Evolutionary conservation across 2,888 invertebrate species (phyloP), one percentile per base, ranked within the genome.

Genomic region (Diaperis boleti): DNA sequence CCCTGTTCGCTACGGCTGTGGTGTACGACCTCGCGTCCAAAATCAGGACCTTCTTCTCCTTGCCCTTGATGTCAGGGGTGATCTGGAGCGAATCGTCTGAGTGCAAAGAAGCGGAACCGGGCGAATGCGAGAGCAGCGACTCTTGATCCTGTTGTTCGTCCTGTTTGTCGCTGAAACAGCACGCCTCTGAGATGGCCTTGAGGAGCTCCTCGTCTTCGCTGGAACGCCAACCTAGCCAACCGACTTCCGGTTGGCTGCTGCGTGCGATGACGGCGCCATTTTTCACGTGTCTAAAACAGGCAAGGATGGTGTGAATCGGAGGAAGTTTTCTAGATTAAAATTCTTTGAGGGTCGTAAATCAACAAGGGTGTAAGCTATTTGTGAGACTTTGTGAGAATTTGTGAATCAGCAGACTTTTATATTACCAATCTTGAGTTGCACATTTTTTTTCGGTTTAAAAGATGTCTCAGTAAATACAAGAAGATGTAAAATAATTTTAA

Each of bases 11-110:
- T 29, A 96, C 93, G 0, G 98, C 98, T 0, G 96, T 96, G 39
- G 97, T 90, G 82, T 98, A 98, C 2, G 96, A 96, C 17, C 98
- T 88, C 8, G 97, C 97, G 83, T 98, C 98, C 75, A 98, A 89
- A 69, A 98, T 95, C 59, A 97, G 85, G 72, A 97, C 88, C 68
- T 76, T 76, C 52, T 72, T 75, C 68, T 79, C 72, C 68, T 77
- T 63, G 68, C 6, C 10, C 50, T 68, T 49, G 47, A 73, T 65
- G 65, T 68, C 69, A 74, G 66, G 52, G 72, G 62, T 77, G 67
- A 69, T 78, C 59, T 78, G 79, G 17, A 76, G 67, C 1, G 78
- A 79, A 63, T 79, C 80, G 42, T 78, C 79, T 3, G 79, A 79
- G 60, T 76, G 74, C 1, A 75, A 65, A 2, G 79, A 79, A 11